Evolutionary conservation across 2,797 vertebrate species (phyloP).

Genomic region (Sus cebifrons): DNA sequence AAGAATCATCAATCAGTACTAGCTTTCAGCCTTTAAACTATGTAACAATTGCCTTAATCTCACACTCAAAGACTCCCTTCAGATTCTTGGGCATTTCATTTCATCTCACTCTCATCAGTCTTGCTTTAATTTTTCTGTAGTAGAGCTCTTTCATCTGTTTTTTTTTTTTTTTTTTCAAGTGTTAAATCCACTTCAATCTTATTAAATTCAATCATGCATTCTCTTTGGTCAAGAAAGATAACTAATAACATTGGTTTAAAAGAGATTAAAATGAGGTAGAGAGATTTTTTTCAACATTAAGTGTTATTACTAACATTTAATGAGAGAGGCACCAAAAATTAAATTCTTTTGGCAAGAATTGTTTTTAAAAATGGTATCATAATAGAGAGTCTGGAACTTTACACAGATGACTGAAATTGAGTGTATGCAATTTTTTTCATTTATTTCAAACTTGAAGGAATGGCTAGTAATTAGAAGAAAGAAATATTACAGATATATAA

Average conservation of each 20-base stretch:
- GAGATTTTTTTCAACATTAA: neutral
- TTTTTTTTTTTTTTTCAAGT: constrained; percentile 2
- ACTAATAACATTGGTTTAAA: constrained; percentile 49
- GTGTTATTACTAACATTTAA: neutral
- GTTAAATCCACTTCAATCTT: constrained; percentile 55
- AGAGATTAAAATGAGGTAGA: neutral
- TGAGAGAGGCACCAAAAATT: neutral
- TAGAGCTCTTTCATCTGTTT: neutral
- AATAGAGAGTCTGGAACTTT: constrained; percentile 1
- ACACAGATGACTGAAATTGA: neutral
- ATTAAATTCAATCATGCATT: neutral
- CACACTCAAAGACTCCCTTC: neutral
- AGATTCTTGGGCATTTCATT: neutral
- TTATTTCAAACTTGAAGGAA: neutral
- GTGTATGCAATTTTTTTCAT: neutral
- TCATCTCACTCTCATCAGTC: neutral
- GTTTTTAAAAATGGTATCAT: constrained; percentile 3
- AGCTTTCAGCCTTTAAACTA: neutral
- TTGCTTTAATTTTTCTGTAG: neutral
- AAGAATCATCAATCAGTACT: neutral
- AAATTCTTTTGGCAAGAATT: neutral
- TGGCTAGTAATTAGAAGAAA: neutral
- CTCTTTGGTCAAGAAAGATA: constrained; percentile 14
- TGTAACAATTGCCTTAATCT: neutral
- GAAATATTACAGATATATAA: neutral